Conservation (phyloP, 2,113 vertebrate genomes). For the Bothrops jararaca region DNA sequence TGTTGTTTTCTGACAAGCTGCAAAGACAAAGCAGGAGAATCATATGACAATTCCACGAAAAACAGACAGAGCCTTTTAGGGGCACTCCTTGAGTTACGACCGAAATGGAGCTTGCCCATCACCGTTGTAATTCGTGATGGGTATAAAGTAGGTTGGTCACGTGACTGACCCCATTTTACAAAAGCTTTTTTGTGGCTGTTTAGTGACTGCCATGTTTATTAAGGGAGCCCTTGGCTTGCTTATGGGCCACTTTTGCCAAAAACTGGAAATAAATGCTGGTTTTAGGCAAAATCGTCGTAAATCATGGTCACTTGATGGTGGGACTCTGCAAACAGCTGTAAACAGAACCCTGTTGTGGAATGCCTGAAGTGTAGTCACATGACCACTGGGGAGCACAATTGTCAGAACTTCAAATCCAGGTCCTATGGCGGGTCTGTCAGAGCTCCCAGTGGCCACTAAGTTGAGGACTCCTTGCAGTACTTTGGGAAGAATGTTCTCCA, state of each 20-base stretch:
- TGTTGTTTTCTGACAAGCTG: conserved; percentile 81
- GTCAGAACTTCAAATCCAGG: background rate
- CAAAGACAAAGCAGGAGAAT: background rate
- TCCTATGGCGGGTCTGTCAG: background rate
- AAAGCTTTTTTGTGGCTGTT: background rate
- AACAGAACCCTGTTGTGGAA: background rate
- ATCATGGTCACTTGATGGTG: background rate
- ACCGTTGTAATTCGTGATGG: background rate
- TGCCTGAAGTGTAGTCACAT: background rate
- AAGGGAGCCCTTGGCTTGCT: background rate
- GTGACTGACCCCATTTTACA: background rate
- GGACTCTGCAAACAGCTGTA: background rate
- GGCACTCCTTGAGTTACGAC: background rate
- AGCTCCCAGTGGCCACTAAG: too few species aligned
- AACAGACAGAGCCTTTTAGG: too few species aligned
- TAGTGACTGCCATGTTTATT: background rate
- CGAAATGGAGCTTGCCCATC: background rate
- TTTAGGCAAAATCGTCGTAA: background rate
- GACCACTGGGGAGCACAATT: background rate
- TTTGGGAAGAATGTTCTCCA: background rate
- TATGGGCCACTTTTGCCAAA: background rate
- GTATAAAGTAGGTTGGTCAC: background rate
- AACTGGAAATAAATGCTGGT: background rate
- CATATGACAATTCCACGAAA: background rate
- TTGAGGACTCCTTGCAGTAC: background rate